Percentiles rank a stretch among this genome's conserved stretches.
These are phyloP conservation scores for Copidosoma aretas DNA, from an alignment of 2,888 invertebrate species.

Conservation along the genomic window DNA sequence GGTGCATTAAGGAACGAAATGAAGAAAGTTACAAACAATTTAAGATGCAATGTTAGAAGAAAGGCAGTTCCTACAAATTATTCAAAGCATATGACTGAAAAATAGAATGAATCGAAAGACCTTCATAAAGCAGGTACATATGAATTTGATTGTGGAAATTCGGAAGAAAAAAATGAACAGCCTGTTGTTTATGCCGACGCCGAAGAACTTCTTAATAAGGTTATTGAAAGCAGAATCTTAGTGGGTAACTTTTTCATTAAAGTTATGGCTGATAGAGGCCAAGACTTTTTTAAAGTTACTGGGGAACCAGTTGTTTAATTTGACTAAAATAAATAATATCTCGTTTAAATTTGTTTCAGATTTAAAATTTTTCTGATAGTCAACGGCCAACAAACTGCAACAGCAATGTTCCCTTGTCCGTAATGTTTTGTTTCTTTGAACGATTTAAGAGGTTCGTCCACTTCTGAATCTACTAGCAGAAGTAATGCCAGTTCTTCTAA, in stretches of 20 bases:
- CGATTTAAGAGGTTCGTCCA: too few species aligned
- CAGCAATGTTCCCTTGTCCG: too few species aligned
- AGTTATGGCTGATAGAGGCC: background rate
- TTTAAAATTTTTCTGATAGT: too few species aligned
- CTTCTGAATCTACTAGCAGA: too few species aligned
- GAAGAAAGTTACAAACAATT: background rate
- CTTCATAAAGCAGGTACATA: background rate
- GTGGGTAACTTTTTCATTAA: background rate
- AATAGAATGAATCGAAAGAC: background rate
- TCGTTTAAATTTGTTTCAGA: background rate
- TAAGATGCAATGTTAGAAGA: background rate
- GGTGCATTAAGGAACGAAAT: background rate
- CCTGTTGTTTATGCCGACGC: background rate
- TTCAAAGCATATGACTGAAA: background rate
- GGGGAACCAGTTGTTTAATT: background rate
- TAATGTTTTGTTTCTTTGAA: too few species aligned
- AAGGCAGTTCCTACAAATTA: background rate
- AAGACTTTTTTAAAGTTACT: background rate
- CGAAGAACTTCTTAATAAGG: background rate
- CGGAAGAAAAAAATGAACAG: background rate
- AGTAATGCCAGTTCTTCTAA: too few species aligned
- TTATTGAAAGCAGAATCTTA: background rate
- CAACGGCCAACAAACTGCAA: too few species aligned
- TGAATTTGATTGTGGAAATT: background rate
- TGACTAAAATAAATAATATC: background rate